phyloP scores from a whole-genome alignment of 2,113 vertebrate species.

The Podarcis cretensis region DNA sequence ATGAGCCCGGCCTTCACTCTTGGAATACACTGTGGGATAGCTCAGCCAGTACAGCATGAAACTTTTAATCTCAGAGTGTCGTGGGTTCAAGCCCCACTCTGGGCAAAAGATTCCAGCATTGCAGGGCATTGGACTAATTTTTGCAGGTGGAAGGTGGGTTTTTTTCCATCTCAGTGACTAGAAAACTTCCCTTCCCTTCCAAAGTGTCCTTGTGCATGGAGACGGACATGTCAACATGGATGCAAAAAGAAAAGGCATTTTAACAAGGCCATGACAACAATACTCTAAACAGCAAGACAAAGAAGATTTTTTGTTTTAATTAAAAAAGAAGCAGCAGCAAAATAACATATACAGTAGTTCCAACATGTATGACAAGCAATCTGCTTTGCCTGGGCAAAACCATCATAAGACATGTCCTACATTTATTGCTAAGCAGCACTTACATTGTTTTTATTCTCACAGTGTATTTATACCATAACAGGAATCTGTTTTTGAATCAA shows the following conservation, averaged over 20 bases:
- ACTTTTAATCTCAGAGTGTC: no score
- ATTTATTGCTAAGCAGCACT: conserved; percentile 7
- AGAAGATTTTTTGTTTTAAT: not conserved
- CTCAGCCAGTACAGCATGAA: no score
- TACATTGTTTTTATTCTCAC: not conserved
- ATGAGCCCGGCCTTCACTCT: not conserved
- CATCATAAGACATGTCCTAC: conserved; percentile 19
- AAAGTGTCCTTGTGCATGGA: conserved; percentile 53
- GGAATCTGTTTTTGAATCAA: not conserved
- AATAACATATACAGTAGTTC: conserved; percentile 21
- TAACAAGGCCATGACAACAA: conserved; percentile 32
- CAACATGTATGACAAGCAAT: conserved; percentile 4
- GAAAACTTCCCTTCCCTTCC: conserved; percentile 36
- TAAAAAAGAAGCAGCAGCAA: conserved; percentile 45
- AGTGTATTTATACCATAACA: not conserved
- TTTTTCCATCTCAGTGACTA: conserved; percentile 9
- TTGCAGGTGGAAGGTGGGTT: not conserved
- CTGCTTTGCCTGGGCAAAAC: conserved; percentile 34
- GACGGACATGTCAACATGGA: not conserved
- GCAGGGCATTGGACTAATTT: not conserved
- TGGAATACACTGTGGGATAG: not conserved
- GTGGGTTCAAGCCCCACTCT: no score
- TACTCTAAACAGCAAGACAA: not conserved
- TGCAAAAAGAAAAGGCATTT: conserved; percentile 39
- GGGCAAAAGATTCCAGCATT: no score